Conservation (phyloP, 2,113 vertebrate genomes). For the Upupa epops region DNA sequence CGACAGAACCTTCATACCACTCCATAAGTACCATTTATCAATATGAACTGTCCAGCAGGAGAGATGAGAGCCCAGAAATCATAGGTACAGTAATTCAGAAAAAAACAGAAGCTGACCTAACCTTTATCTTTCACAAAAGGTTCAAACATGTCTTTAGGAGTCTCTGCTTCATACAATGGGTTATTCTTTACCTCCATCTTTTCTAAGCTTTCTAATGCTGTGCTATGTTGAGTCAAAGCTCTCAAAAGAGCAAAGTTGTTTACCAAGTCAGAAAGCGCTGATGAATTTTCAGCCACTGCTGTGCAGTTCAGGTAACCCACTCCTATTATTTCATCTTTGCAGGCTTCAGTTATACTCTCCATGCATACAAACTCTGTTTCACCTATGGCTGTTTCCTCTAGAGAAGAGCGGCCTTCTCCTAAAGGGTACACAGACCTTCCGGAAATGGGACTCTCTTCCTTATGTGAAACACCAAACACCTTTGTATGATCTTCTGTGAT, state of each 20-base stretch:
- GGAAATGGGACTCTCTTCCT: not conserved
- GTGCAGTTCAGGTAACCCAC: not conserved
- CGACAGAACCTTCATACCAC: rapidly evolving
- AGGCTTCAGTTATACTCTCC: not conserved
- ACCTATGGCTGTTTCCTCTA: not conserved
- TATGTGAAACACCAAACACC: not conserved
- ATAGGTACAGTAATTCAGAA: not conserved
- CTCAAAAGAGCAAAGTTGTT: constrained; percentile 62
- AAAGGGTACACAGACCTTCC: not conserved
- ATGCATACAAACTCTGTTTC: not conserved
- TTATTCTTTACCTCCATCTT: constrained; percentile 13
- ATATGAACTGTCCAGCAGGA: not conserved
- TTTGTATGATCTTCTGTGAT: not conserved
- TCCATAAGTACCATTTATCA: not conserved
- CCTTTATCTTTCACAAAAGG: constrained; percentile 52
- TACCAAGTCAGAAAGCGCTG: not conserved
- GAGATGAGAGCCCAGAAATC: not conserved
- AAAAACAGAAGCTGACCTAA: constrained; percentile 39
- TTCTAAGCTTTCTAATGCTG: constrained; percentile 75
- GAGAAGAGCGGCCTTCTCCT: not conserved
- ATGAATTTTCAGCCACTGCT: not conserved
- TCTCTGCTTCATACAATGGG: not conserved
- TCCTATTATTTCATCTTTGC: not conserved
- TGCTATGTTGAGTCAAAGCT: constrained; percentile 69
- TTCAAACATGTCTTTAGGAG: not conserved